phyloP scores from a whole-genome alignment of 2,797 vertebrate genomes.

The Ceryle rudis region DNA sequence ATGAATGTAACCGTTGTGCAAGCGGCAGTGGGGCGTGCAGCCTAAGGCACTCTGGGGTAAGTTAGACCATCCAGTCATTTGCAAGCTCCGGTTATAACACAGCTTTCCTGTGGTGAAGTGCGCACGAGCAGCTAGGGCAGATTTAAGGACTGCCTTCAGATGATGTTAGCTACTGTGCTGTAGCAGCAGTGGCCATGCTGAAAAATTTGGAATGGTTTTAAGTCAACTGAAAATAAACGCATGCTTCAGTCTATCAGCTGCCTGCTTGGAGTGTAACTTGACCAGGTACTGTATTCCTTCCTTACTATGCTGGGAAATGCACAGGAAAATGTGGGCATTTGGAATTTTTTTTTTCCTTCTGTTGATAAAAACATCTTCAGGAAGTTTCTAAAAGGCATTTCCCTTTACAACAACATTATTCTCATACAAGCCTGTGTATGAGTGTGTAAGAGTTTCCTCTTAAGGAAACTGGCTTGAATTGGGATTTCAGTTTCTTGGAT shows the following conservation, averaged over 20 bases:
- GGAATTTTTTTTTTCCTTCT: background rate
- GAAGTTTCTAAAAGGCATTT: background rate
- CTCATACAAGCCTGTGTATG: background rate
- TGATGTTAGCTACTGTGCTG: background rate
- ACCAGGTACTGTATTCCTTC: constrained; percentile 48
- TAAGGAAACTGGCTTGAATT: background rate
- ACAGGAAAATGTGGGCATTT: background rate
- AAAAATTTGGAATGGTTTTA: background rate
- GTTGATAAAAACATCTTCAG: background rate
- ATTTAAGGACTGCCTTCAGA: background rate
- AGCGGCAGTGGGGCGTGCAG: background rate
- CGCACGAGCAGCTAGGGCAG: background rate
- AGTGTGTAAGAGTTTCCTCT: too few species aligned
- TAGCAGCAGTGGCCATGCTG: background rate
- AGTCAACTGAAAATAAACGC: background rate
- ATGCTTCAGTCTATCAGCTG: background rate
- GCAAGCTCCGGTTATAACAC: background rate
- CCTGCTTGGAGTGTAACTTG: background rate
- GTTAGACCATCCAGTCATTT: background rate
- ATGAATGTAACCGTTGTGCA: background rate
- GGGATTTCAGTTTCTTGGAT: background rate
- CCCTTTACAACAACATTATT: background rate
- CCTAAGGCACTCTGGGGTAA: background rate
- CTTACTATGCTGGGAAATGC: background rate
- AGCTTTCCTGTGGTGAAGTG: background rate